Conservation (phyloP, 2,888 invertebrate genomes). For the Tetranychus truncatus region DNA sequence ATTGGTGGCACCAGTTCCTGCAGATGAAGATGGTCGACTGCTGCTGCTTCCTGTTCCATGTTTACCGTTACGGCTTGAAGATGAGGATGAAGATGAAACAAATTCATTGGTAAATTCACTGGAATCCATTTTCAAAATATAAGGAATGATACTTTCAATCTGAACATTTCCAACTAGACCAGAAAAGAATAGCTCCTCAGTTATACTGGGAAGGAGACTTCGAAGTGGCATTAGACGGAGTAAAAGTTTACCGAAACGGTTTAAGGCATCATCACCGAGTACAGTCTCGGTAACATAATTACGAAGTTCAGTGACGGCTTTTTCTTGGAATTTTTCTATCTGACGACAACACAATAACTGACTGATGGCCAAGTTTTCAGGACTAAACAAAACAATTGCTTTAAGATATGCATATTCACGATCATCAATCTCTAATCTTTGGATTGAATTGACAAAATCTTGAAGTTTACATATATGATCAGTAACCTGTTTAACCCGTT, state of each 20-base stretch:
- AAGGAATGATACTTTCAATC: conserved; percentile 85
- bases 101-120: conserved; percentile 30
- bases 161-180: conserved; percentile 77
- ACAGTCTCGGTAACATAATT: conserved; percentile 36
- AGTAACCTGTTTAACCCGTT: conserved; percentile 53
- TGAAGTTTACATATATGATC: conserved; percentile 62
- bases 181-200: conserved; percentile 81
- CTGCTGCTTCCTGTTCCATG: too few species aligned
- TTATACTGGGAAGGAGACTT: conserved; percentile 43
- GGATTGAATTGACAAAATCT: conserved; percentile 56
- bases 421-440: conserved; percentile 54
- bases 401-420: conserved; percentile 73
- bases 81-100: too few species aligned
- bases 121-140: conserved; percentile 49
- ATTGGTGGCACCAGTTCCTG: not conserved
- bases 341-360: conserved; percentile 39
- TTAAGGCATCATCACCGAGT: conserved; percentile 35
- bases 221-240: conserved; percentile 45
- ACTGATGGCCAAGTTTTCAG: conserved; percentile 30
- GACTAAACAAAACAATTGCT: conserved; percentile 61
- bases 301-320: conserved; percentile 43
- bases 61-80: too few species aligned
- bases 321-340: conserved; percentile 44
- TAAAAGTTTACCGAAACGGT: conserved; percentile 35
- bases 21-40: not conserved